phyloP scores from a whole-genome alignment of 2,888 invertebrate species.

The Dastarcus helophoroides region DNA sequence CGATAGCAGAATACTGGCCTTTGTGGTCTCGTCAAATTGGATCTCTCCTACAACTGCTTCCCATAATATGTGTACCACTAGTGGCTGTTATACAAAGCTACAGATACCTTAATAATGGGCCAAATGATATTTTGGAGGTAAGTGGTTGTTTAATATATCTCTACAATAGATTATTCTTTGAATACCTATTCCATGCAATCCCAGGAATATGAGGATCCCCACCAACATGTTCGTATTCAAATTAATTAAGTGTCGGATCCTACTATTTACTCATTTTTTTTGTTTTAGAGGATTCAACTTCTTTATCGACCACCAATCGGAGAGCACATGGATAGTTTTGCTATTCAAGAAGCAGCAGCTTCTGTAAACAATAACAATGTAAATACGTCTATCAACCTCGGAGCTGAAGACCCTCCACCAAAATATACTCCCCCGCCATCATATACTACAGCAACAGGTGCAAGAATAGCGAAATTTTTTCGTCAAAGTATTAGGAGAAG shows the following conservation, averaged over 20 bases:
- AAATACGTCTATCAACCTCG: constrained; percentile 21
- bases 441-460: constrained; percentile 85
- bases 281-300: constrained; percentile 65
- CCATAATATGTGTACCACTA: constrained; percentile 61
- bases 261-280: constrained; percentile 2
- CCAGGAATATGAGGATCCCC: constrained; percentile 9
- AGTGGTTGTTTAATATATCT: too few relatives aligned
- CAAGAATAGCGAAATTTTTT: constrained; percentile 61
- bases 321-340: constrained; percentile 36
- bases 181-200: constrained; percentile 9
- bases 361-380: constrained; percentile 21
- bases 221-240: constrained; percentile 7
- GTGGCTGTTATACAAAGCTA: constrained; percentile 62
- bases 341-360: constrained; percentile 27
- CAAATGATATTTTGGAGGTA: constrained; percentile 80
- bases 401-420: constrained; percentile 68
- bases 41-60: constrained; percentile 62
- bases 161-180: too few relatives aligned
- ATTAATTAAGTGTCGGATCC: neutral
- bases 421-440: constrained; percentile 91
- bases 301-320: constrained; percentile 65
- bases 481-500: constrained; percentile 70
- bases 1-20: constrained; percentile 61
- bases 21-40: constrained; percentile 71
- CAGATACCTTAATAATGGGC: constrained; percentile 69